Conservation (phyloP, 2,797 vertebrate genomes). For the Poliocrania exsul region DNA sequence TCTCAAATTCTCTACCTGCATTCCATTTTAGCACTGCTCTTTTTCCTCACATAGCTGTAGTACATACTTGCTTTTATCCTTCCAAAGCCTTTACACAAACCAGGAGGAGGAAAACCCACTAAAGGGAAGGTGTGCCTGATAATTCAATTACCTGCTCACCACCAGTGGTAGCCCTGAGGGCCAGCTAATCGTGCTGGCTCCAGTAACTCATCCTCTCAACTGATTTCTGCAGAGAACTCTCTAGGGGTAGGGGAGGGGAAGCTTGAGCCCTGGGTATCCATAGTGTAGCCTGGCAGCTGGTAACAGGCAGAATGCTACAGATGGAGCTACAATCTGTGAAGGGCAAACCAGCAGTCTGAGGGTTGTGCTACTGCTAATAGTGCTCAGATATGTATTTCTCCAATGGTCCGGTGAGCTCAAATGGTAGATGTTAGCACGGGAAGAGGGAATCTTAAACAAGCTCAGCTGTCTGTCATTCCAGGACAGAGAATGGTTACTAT, state of each 20-base stretch:
- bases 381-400: fast-evolving
- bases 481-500: not conserved
- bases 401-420: not conserved
- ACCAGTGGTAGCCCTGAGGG: not conserved
- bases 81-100: not conserved
- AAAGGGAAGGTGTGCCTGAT: conserved; percentile 32
- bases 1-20: not conserved
- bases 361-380: not conserved
- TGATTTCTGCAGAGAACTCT: not conserved
- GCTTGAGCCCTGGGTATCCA: too few relatives aligned
- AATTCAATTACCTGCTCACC: conserved; percentile 27
- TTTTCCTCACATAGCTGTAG: not conserved
- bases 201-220: not conserved
- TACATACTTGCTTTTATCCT: conserved; percentile 16
- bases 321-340: fast-evolving
- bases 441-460: not conserved
- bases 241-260: not conserved
- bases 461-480: not conserved
- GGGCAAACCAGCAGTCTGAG: not conserved
- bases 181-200: not conserved
- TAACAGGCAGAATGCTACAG: not conserved
- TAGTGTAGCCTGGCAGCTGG: not conserved
- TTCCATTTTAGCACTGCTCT: not conserved
- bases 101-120: not conserved
- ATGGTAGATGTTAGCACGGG: not conserved